Percentiles rank a stretch among this genome's conserved stretches.
phyloP scores from a whole-genome alignment of 2,797 vertebrate genomes.

The Pitangus sulphuratus region DNA sequence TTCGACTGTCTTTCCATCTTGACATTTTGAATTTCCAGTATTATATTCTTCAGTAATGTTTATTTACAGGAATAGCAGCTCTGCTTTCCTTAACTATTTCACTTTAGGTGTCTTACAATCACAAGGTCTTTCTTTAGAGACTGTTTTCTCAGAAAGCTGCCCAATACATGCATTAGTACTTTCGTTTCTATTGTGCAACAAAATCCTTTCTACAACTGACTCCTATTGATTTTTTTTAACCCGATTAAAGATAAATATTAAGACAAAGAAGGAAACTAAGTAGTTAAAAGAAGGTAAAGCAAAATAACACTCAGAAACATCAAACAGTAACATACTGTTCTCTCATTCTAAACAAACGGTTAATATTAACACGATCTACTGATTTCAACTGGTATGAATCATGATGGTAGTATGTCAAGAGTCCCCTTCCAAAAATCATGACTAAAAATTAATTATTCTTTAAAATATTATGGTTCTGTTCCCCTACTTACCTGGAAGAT shows the following conservation, averaged over 20 bases:
- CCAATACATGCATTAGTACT: not conserved
- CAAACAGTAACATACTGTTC: not conserved
- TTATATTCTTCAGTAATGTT: not conserved
- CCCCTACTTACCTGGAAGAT: slow-evolving; percentile 91
- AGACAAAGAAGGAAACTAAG: not conserved
- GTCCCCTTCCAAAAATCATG: not conserved
- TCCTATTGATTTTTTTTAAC: not conserved
- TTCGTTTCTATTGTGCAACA: not conserved
- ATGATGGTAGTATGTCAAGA: rapidly evolving
- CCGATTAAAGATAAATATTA: not conserved
- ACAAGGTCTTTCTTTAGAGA: not conserved
- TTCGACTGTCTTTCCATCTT: not conserved
- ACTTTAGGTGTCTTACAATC: not conserved
- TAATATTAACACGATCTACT: not conserved
- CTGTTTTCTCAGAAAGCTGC: not conserved
- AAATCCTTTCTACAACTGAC: not conserved
- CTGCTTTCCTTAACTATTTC: not conserved
- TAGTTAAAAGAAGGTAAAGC: not conserved
- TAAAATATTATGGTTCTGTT: not conserved
- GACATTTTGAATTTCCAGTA: not conserved
- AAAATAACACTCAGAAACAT: not conserved
- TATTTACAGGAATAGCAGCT: not conserved
- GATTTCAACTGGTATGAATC: not conserved
- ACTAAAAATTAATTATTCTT: not conserved
- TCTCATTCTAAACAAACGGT: not conserved